Conservation (phyloP, 2,797 vertebrate species). For the Vespertilio murinus region DNA sequence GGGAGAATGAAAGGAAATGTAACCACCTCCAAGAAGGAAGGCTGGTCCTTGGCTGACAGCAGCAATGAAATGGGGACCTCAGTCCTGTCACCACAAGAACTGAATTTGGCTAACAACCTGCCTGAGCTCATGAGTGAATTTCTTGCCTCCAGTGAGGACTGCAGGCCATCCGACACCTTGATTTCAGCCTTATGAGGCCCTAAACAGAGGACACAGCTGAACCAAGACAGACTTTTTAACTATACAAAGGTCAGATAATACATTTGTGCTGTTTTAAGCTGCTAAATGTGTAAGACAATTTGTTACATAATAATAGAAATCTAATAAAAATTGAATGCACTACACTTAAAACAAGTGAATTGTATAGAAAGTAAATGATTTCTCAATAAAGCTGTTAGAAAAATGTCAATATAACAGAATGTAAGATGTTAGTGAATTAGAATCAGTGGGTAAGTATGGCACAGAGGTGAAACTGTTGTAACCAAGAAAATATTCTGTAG, state of each 20-base stretch:
- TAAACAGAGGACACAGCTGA: background rate
- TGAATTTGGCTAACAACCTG: background rate
- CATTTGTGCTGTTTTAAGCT: background rate
- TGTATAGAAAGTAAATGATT: background rate
- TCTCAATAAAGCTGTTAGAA: background rate
- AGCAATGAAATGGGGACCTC: too few species aligned
- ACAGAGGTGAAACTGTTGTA: too few species aligned
- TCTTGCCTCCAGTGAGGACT: background rate
- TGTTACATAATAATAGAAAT: background rate
- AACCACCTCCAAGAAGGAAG: too few species aligned
- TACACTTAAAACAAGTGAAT: background rate
- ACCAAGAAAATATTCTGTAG: background rate
- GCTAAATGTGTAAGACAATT: background rate
- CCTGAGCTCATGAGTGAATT: background rate
- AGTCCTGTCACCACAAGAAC: fast-evolving
- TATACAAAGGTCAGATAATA: background rate
- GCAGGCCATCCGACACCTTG: background rate
- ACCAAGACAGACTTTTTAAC: background rate
- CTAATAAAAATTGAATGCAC: background rate
- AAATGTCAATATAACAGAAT: background rate
- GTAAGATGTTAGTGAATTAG: background rate
- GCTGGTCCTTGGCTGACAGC: fast-evolving
- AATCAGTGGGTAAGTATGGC: background rate
- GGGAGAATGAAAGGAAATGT: background rate
- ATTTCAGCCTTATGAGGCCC: background rate